Base-by-base conservation (phyloP, 2,113 vertebrate genomes). In the Oophaga pumilio region DNA sequence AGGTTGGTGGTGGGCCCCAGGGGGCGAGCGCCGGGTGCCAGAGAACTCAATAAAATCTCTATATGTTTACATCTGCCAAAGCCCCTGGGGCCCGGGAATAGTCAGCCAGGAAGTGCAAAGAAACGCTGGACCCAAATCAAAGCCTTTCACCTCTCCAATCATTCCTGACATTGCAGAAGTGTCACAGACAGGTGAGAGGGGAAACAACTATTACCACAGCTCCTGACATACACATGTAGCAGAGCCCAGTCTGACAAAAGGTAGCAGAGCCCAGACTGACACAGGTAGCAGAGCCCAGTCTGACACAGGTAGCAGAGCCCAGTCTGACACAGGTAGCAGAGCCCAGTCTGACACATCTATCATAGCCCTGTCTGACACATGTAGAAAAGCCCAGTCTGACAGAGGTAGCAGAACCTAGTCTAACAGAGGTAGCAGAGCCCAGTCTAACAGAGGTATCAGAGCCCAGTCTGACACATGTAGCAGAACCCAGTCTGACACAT, bases 51-150 rank as follows among this genome's bases (percentile, higher is more conserved):
- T 91, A 90, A 91, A 90, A 90, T 83, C 87, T 9, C 87, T 89
- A 49, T 89, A 90, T 92, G 91, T 91, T 93, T 92, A 90, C 88
- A 91, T 91, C 88, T 79, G 92, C 91, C 91, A 88, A 90, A 91
- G 90, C 91, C 90, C 89, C 87, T 85, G 90, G 62, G 81, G 80
- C 87, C 71, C 89, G 62, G 82, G 87, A 89, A 77, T 53, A 85
- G 87, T 90, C 50, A 24, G 90, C 90, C 89, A 91, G 92, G 92
- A 93, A 93, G 90, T 89, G 90, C 90, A 90, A 89, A 91, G 66
- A 78, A 90, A 84, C 89, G 87, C 84, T 85, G 89, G 90, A 90
- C 89, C 43, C 74, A 85, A 91, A 90, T 87, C 84, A 87, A 20
- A 90, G 82, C 88, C 0, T 84, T 89, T 92, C 84, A 68, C 74